Conservation (phyloP, 1,140 invertebrate genomes). For the Nomia melanderi region DNA sequence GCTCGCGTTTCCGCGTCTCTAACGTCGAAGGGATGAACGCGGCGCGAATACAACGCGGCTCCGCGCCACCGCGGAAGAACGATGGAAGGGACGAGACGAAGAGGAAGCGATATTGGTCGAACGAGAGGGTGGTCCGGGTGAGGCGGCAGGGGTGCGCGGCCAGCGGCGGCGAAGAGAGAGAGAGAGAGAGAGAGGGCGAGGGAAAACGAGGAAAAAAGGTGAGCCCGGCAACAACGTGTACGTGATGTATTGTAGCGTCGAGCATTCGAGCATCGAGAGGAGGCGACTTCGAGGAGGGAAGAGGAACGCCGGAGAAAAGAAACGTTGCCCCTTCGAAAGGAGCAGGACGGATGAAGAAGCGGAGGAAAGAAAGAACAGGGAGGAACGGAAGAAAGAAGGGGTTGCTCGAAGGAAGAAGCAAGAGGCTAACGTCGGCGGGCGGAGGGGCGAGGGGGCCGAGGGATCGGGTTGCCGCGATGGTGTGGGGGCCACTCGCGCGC, state of each 20-base stretch:
- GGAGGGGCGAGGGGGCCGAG: background rate
- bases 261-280: slow-evolving; percentile 70
- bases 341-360: background rate
- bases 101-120: slow-evolving; percentile 25
- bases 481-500: slow-evolving; percentile 51
- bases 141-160: background rate
- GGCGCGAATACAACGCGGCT: slow-evolving; percentile 37
- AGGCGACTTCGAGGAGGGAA: slow-evolving; percentile 11
- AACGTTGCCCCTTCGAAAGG: slow-evolving; percentile 31
- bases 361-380: background rate
- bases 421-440: background rate
- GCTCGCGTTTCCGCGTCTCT: slow-evolving; percentile 14
- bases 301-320: slow-evolving; percentile 28
- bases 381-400: slow-evolving; percentile 8
- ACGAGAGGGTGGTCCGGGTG: background rate
- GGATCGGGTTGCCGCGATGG: background rate
- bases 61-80: background rate
- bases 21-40: slow-evolving; percentile 25
- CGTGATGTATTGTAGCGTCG: slow-evolving; percentile 75
- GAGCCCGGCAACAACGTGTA: slow-evolving; percentile 61
- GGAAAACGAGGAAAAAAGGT: slow-evolving; percentile 49
- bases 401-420: slow-evolving; percentile 25
- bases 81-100: slow-evolving; percentile 1
- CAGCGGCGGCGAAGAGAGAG: background rate
- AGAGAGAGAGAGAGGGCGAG: background rate